Evolutionary conservation across 2,113 vertebrate genomes (phyloP), one percentile per base, ranked within the genome.

Genomic region (Xyliphius kryptos): DNA sequence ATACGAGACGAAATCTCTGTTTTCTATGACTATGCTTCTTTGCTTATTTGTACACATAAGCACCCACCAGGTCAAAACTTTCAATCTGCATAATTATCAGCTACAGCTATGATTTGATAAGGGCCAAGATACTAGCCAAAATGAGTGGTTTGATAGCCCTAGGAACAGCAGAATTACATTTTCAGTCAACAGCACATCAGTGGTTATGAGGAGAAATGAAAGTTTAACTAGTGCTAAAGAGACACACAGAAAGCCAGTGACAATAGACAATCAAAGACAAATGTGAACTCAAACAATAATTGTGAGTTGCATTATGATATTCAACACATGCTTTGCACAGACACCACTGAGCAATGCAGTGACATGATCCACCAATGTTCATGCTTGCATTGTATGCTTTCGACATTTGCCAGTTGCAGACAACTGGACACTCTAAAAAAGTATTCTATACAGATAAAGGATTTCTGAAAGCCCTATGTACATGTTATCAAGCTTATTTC

Each of bases 371-470:
- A 68, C 41, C 38, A 51, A 60, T 41, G 16, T 58, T 72, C 73
- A 68, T 70, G 73, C 68, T 66, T 75, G 67, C 67, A 66, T 72
- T 66, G 61, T 65, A 61, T 48, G 68, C 68, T 73, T 68, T 74
- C 61, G 10, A 54, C 61, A 62, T 68, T 67, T 43, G 54, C 70
- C 51, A 71, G 68, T 68, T 48, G 48, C 49, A 73, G 73, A 73
- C 63, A 80, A 82, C 74, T 78, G 69, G 77, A 80, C 79, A 76
- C 78, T 84, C 82, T 81, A 85, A 78, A 79, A 83, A 79, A 73
- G 75, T 82, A 82, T 86, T 86, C 82, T 88, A 79, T 86, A 86
- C 85, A 88, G 81, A 78, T 82, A 74, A 78, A 71, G 79, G 72
- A 71, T 76, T 74, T 80, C 75, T 77, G 79, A 81, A 79, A 81